Evolutionary conservation across 2,113 vertebrate species (phyloP).

Genomic region (Myocastor coypus): DNA sequence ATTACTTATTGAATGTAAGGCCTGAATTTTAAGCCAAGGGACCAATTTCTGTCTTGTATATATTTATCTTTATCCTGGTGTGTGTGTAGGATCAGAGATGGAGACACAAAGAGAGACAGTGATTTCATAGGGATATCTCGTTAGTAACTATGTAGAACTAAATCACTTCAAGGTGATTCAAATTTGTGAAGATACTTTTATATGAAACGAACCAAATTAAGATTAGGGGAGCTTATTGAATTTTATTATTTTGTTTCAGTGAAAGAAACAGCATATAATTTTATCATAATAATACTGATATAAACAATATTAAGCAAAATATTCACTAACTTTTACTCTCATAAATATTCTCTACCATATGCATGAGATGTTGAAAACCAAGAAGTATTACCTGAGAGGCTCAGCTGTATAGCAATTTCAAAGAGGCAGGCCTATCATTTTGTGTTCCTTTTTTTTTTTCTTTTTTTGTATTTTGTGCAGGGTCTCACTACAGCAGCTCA

Average conservation of each 20-base stretch:
- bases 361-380: not conserved
- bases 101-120: not conserved
- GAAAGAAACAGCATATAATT: conserved; percentile 3
- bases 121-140: not conserved
- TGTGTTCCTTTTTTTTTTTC: no score
- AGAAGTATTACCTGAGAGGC: not conserved
- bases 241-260: not conserved
- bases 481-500: no score
- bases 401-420: not conserved
- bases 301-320: conserved; percentile 16
- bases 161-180: not conserved
- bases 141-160: not conserved
- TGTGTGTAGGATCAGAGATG: not conserved
- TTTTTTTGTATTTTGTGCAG: no score
- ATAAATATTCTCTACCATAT: not conserved
- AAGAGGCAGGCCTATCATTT: not conserved
- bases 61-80: not conserved
- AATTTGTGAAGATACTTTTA: not conserved
- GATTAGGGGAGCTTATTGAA: not conserved
- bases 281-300: not conserved
- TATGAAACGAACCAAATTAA: not conserved
- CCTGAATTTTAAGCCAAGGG: conserved; percentile 7
- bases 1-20: not conserved
- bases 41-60: not conserved
- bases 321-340: not conserved